These are phyloP conservation scores for Pachycephus smyrnensis DNA, from an alignment of 2,888 invertebrate genomes.

Conservation along the genomic window DNA sequence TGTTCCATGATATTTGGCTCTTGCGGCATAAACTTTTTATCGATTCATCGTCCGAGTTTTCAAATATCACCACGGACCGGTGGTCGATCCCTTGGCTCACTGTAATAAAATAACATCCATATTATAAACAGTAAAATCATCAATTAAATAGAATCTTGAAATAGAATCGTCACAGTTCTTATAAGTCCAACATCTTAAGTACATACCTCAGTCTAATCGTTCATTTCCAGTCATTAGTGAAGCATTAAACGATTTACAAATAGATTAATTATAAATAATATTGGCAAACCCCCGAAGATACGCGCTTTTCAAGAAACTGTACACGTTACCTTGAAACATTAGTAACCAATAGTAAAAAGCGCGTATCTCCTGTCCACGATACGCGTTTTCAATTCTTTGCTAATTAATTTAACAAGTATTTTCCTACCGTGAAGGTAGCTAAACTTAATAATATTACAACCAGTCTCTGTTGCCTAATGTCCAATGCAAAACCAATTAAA, in stretches of 20 bases:
- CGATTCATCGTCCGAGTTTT: neutral
- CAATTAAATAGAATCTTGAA: neutral
- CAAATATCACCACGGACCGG: conserved; percentile 41
- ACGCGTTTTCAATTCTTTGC: neutral
- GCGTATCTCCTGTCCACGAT: neutral
- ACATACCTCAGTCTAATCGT: conserved; percentile 43
- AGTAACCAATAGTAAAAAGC: neutral
- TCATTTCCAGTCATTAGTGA: conserved; percentile 40
- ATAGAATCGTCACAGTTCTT: neutral
- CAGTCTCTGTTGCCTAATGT: conserved; percentile 34
- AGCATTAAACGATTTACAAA: conserved; percentile 49
- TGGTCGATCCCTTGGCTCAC: conserved; percentile 34
- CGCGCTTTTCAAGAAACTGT: conserved; percentile 17
- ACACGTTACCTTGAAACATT: neutral
- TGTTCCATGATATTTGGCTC: neutral
- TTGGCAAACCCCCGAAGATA: conserved; percentile 21
- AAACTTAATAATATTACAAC: conserved; percentile 26
- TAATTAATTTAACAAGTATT: conserved; percentile 2
- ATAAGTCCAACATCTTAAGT: neutral
- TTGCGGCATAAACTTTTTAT: neutral
- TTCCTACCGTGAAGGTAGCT: conserved; percentile 24
- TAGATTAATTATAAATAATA: conserved; percentile 37
- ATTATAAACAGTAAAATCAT: neutral
- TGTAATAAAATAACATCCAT: conserved; percentile 28
- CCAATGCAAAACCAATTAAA: conserved; percentile 44